Evolutionary conservation across 2,113 vertebrate species (phyloP).

Genomic region (Mus spicilegus): DNA sequence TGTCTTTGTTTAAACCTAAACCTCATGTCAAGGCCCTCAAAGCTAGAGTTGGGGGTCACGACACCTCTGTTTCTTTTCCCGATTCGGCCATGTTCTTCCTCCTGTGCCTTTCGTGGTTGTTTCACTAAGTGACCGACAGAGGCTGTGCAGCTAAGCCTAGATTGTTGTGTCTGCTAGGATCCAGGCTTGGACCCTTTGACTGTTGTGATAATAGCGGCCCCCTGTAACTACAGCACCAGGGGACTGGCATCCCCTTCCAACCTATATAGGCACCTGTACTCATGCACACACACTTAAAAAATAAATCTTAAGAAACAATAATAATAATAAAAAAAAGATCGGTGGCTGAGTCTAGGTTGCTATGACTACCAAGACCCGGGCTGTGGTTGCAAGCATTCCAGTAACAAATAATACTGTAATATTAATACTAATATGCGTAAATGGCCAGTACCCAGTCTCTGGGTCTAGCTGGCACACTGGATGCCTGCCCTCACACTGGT

Average conservation of each 20-base stretch:
- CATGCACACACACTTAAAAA: background rate
- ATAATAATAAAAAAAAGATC: background rate
- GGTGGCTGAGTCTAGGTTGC: background rate
- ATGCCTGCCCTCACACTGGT: rapidly evolving
- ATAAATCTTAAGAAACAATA: no score
- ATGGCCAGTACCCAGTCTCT: background rate
- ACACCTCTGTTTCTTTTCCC: background rate
- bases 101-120: no score
- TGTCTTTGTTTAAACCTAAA: background rate
- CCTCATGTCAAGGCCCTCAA: background rate
- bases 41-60: background rate
- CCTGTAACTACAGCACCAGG: background rate
- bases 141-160: background rate
- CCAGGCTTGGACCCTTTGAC: background rate
- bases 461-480: background rate
- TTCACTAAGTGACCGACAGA: background rate
- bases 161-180: background rate
- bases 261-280: background rate
- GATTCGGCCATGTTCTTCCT: no score
- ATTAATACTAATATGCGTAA: background rate
- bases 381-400: background rate
- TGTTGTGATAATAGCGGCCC: no score
- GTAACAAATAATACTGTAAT: background rate
- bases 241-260: no score
- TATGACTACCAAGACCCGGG: background rate